Base-by-base conservation (phyloP, 2,113 vertebrate species). In the Penelope pileata region DNA sequence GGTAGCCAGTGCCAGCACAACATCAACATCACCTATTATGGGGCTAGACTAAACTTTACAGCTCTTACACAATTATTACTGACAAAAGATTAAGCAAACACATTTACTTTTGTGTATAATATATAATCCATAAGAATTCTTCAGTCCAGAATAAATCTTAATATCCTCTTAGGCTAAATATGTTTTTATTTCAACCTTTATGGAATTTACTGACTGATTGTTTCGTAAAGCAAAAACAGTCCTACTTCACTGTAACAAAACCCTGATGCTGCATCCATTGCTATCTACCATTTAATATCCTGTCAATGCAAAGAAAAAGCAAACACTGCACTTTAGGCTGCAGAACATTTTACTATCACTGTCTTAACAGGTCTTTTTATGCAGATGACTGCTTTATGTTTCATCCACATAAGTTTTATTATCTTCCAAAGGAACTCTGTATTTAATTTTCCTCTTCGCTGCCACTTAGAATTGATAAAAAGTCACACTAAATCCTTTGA, bases 361-460 rank as follows among this genome's bases (percentile, higher is more conserved):
- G 81, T 66, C 56, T 95, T 92, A 95, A 90, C 43, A 85, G 83
- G 72, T 93, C 91, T 91, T 84, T 84, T 93, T 82, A 89, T 89
- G 91, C 86, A 91, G 74, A 67, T 91, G 86, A 82, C 43, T 92
- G 81, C 83, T 82, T 64, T 54, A 6, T 17, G 42, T 91, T 95
- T 94, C 88, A 92, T 91, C 88, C 89, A 73, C 58, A 5, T 88
- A 89, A 56, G 66, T 95, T 93, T 96, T 95, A 96, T 94, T 93
- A 93, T 90, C 95, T 96, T 93, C 73, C 73, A 82, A 56, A 75
- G 54, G 82, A 95, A 92, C 47, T 67, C 77, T 89, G 59, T 91
- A 77, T 92, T 96, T 95, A 85, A 95, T 96, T 90, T 93, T 84
- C 92, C 94, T 92, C 88, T 91, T 90, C 80, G 38, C 66, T 96